Evolutionary conservation across 2,113 vertebrate genomes (phyloP).

Genomic region (Rhinoptilus africanus): DNA sequence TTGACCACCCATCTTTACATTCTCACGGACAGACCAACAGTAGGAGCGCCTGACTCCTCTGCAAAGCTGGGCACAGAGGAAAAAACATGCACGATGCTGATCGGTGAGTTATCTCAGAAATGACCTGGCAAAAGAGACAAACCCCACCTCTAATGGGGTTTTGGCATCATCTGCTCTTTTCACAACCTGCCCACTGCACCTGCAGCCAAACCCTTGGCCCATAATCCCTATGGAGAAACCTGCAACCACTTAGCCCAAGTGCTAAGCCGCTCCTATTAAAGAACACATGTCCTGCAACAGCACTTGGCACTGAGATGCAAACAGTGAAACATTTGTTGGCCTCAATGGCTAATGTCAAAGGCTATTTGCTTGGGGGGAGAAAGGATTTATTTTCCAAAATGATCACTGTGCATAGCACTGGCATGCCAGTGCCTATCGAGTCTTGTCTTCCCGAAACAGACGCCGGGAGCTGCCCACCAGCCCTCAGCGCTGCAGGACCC

Average conservation of each 20-base stretch:
- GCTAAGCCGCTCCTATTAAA: not conserved
- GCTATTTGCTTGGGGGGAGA: not conserved
- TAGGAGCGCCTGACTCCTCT: not conserved
- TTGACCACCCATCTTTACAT: not conserved
- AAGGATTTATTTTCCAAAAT: not conserved
- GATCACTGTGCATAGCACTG: not conserved
- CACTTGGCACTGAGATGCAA: not conserved
- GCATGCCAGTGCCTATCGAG: rapidly evolving
- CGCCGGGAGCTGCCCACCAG: not conserved
- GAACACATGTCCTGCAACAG: not conserved
- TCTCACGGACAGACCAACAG: not conserved
- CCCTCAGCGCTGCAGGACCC: not conserved
- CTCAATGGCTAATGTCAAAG: not conserved
- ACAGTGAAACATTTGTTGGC: not conserved
- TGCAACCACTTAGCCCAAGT: not conserved
- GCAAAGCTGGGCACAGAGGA: not conserved
- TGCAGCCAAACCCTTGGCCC: not conserved
- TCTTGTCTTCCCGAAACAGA: not conserved
- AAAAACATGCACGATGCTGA: not conserved
- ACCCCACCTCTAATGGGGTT: not conserved
- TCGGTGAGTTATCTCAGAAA: too few species aligned
- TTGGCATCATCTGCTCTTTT: not conserved
- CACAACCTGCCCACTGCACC: not conserved
- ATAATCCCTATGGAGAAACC: not conserved
- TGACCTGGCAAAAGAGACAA: not conserved